Evolutionary conservation across 2,888 invertebrate species (phyloP), one percentile per base, ranked within the genome.

Genomic region (Theretra japonica): DNA sequence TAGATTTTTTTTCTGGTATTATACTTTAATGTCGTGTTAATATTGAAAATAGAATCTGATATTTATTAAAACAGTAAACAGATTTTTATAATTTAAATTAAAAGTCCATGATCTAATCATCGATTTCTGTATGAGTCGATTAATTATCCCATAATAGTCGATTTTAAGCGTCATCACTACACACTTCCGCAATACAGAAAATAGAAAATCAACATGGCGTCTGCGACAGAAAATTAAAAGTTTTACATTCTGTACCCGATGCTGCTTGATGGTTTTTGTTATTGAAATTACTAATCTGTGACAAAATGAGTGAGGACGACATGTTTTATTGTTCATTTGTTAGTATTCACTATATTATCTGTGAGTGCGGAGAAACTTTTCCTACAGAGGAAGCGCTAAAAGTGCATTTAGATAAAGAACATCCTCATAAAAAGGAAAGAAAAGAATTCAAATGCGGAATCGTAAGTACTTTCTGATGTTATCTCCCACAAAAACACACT

Each of bases 311-410:
- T 71, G 75, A 72, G 73, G 83, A 83, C 69, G 84, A 87, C 75
- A 87, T 83, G 83, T 87, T 88, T 81, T 88, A 85, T 77, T 88
- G 88, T 81, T 88, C 90, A 30, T 89, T 90, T 77, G 90, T 91
- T 74, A 89, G 89, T 81, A 88, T 88, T 74, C 88, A 91, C 74
- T 91, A 90, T 83, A 90, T 90, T 84, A 90, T 91, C 89, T 90
- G 90, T 88, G 89, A 90, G 75, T 91, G 91, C 59, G 91, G 90
- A 0, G 88, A 90, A 75, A 90, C 87, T 23, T 91, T 90, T 82
- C 86, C 89, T 0, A 84, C 86, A 0, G 90, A 90, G 70, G 88
- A 89, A 23, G 85, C 82, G 3, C 73, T 91, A 70, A 86, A 82
- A 73, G 74, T 70, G 0, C 91, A 91, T 79, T 78, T 90, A 72